Percentiles rank a stretch among this genome's conserved stretches.
These are phyloP conservation scores for Hippocampus kuda DNA, from an alignment of 2,797 vertebrate species.

Conservation along the genomic window DNA sequence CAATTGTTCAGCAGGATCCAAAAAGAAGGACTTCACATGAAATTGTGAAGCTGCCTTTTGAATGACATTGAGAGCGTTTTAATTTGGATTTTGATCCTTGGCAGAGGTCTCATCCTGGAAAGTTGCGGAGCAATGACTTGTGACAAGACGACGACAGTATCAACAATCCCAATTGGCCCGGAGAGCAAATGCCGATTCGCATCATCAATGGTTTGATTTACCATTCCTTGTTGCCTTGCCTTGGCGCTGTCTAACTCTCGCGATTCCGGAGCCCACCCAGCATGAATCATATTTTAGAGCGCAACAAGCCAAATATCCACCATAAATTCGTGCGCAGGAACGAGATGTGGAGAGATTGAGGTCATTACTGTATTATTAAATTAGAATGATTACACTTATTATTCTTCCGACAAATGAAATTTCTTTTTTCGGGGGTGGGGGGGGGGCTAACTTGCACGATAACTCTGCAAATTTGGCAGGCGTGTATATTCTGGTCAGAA, in stretches of 20 bases:
- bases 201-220: constrained; percentile 1
- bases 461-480: not conserved
- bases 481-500: not conserved
- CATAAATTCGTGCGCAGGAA: constrained; percentile 1
- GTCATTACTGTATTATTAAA: constrained; percentile 14
- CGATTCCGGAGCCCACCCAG: not conserved
- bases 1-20: not conserved
- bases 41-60: not conserved
- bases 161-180: not conserved
- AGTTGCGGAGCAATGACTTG: not conserved
- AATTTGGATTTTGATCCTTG: not conserved
- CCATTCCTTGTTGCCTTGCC: not conserved
- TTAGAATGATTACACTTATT: not conserved
- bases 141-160: not conserved
- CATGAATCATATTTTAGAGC: constrained; percentile 1
- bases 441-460: too few species aligned
- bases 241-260: not conserved
- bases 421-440: not conserved
- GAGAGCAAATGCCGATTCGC: not conserved
- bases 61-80: not conserved
- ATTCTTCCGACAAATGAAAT: not conserved
- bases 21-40: not conserved
- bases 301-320: not conserved
- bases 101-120: not conserved
- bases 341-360: constrained; percentile 27